Evolutionary conservation across 2,113 vertebrate species (phyloP), one percentile per base, ranked within the genome.

Genomic region (Bubalus kerabau): DNA sequence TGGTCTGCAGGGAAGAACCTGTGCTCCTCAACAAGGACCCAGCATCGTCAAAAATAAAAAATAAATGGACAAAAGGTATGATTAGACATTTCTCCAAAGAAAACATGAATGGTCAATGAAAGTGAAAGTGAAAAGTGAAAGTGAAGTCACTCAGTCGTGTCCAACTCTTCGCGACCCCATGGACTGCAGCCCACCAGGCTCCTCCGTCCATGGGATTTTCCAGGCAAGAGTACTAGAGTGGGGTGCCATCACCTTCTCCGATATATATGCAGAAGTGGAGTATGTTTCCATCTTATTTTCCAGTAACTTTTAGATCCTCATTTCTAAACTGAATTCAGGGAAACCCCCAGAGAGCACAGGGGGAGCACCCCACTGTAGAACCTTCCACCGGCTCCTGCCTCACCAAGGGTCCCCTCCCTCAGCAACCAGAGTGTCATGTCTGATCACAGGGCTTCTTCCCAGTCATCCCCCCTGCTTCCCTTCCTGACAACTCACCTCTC

Each of bases 1-100:
- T 0, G 0, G 36, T 24, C 23, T 26, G 12, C 40, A 26, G 40
- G 0, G 3, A 76, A 15, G 71, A 76, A 26, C 12, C 23, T 43
- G 71, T 21, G 17, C n/a, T n/a, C 60, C 60, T 62, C 71, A 43
- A 23, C 71, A 76, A 76, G 43, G 71, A 76, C 71, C 40, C 71
- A 76, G 71, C 23, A 76, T 40, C 0, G 0, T 43, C 40, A 76
- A 43, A 76, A 43, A 26, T 14, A 24, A 74, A 43, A 40, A 76
- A 7, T 24, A 26, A 48, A 62, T 2, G 19, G 21, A 57, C 24
- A 71, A 80, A 80, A 48, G 36, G 50, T 54, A 12, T 60, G 67
- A 93, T 40, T 30, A 96, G 26, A 91, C 32, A 50, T 97, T 94
- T 92, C 82, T 52, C 87, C 78, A 67, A 59, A 91, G 59, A 60